Evolutionary conservation across 2,113 vertebrate genomes (phyloP).

Genomic region (Boulengeromyrus knoepffleri): DNA sequence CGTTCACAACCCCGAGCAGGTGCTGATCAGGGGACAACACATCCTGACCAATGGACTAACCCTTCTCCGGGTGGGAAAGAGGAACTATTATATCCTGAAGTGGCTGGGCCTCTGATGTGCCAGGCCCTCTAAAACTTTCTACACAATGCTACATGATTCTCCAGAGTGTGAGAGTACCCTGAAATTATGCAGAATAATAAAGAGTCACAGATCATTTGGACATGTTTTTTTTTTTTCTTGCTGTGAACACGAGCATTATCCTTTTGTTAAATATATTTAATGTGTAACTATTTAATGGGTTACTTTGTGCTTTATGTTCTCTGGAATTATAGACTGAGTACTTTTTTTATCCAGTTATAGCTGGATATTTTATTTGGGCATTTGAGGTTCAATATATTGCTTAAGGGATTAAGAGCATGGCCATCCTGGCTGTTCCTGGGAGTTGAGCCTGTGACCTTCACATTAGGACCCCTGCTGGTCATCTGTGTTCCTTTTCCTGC

Average conservation of each 20-base stretch:
- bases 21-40: conserved; percentile 77
- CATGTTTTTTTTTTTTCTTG: not conserved
- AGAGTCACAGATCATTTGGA: not conserved
- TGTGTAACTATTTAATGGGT: not conserved
- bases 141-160: not conserved
- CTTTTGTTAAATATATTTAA: not conserved
- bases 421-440: not conserved
- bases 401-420: not conserved
- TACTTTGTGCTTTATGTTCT: not conserved
- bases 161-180: not conserved
- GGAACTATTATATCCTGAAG: conserved; percentile 85
- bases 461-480: not conserved
- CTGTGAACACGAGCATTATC: not conserved
- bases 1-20: conserved; percentile 71
- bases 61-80: conserved; percentile 83
- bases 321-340: not conserved
- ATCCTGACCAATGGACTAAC: conserved; percentile 89
- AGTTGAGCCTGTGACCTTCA: not conserved
- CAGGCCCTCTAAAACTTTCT: too few relatives aligned
- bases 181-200: not conserved
- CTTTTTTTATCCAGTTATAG: not conserved
- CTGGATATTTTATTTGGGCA: not conserved
- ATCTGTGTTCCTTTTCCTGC: not conserved
- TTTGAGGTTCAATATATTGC: not conserved
- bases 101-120: conserved; percentile 69